These are phyloP conservation scores for Geophilus truncorum DNA, from an alignment of 2,888 invertebrate species.

Conservation along the genomic window DNA sequence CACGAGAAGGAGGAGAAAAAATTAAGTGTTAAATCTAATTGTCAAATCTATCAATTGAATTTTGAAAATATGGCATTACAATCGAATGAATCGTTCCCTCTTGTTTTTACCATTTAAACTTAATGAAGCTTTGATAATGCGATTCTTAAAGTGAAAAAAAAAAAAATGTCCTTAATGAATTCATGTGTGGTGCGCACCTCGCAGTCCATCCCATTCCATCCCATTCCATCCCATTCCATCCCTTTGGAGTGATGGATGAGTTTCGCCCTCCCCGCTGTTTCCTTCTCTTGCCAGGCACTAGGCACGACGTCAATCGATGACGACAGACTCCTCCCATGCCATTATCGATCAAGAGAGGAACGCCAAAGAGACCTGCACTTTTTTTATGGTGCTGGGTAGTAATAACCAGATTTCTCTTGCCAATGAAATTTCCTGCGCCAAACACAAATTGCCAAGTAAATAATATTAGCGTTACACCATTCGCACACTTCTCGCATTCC, in stretches of 20 bases:
- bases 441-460: not conserved
- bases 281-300: not conserved
- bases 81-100: no score
- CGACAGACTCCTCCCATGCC: not conserved
- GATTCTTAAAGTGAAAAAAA: not conserved
- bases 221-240: not conserved
- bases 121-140: not conserved
- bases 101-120: no score
- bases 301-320: not conserved
- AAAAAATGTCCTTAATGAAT: not conserved
- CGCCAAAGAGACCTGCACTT: not conserved
- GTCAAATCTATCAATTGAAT: no score
- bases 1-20: no score
- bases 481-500: not conserved
- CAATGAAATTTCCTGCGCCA: not conserved
- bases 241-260: not conserved
- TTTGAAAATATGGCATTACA: no score
- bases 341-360: not conserved
- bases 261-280: not conserved
- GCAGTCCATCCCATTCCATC: not conserved
- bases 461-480: not conserved
- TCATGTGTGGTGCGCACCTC: not conserved
- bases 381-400: not conserved
- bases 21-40: no score
- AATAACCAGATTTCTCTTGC: not conserved